A percentile compares a stretch with the other conserved stretches of the same genome.
phyloP scores from a whole-genome alignment of 2,888 invertebrate genomes.

The Epinotia nisella region DNA sequence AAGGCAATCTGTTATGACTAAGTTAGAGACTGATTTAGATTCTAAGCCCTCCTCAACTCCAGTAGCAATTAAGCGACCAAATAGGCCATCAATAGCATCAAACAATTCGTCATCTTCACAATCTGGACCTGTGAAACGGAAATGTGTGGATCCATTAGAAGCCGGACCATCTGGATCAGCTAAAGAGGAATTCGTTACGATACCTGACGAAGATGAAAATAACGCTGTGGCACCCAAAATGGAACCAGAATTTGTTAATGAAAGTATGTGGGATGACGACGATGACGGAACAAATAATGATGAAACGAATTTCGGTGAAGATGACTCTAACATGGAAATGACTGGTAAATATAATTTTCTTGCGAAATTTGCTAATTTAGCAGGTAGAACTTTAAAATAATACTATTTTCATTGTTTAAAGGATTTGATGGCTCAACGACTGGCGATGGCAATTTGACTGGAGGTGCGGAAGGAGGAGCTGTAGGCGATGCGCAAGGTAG shows the following conservation, averaged over 20 bases:
- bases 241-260: constrained; percentile 87
- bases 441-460: constrained; percentile 81
- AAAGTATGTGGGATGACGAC: constrained; percentile 85
- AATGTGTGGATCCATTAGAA: constrained; percentile 86
- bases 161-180: constrained; percentile 84
- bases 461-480: constrained; percentile 81
- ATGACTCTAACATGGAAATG: constrained; percentile 88
- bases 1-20: constrained; percentile 86
- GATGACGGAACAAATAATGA: constrained; percentile 87
- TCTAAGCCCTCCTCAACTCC: constrained; percentile 86
- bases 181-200: constrained; percentile 83
- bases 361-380: not conserved
- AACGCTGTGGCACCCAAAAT: constrained; percentile 87
- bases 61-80: constrained; percentile 87
- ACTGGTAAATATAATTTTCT: constrained; percentile 67
- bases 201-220: constrained; percentile 82
- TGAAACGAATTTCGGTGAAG: constrained; percentile 87
- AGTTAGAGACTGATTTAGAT: constrained; percentile 86
- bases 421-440: constrained; percentile 82
- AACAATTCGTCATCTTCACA: constrained; percentile 85
- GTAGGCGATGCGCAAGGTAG: constrained; percentile 85
- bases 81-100: constrained; percentile 86
- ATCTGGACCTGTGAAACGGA: constrained; percentile 83
- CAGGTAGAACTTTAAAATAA: not conserved
- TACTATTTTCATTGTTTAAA: constrained; percentile 49